Percentiles rank a stretch among this genome's conserved stretches.
phyloP scores from a whole-genome alignment of 2,888 invertebrate species.

The Chrysolina americana region DNA sequence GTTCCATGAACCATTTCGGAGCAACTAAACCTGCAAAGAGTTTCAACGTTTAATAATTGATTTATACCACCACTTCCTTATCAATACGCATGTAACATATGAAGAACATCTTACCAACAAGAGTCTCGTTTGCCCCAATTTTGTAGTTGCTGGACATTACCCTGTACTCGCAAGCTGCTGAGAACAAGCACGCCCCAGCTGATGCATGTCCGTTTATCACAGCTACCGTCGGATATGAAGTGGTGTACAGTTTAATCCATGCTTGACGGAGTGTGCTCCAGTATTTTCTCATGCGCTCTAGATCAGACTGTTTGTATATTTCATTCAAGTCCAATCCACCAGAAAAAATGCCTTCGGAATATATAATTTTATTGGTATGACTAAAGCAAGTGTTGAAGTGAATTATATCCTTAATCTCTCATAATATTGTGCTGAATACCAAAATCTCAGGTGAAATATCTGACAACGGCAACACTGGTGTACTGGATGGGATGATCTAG shows the following conservation, averaged over 20 bases:
- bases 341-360: constrained; percentile 72
- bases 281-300: constrained; percentile 77
- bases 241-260: constrained; percentile 85
- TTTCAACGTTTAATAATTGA: not conserved
- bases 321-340: constrained; percentile 90
- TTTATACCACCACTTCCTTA: no score
- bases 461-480: no score
- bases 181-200: constrained; percentile 87
- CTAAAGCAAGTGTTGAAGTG: no score
- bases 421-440: no score
- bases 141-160: constrained; percentile 86
- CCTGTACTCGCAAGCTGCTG: constrained; percentile 87
- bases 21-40: constrained; percentile 81
- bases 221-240: constrained; percentile 83
- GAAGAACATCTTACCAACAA: constrained; percentile 77
- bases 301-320: constrained; percentile 84
- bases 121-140: constrained; percentile 91
- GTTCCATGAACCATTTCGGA: constrained; percentile 81
- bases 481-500: no score
- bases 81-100: no score
- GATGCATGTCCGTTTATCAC: constrained; percentile 89
- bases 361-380: no score
- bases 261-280: constrained; percentile 86
- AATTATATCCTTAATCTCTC: no score
- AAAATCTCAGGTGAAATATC: no score